Evolutionary conservation across 1,140 invertebrate genomes (phyloP).

Genomic region (Dreissena rostriformis): DNA sequence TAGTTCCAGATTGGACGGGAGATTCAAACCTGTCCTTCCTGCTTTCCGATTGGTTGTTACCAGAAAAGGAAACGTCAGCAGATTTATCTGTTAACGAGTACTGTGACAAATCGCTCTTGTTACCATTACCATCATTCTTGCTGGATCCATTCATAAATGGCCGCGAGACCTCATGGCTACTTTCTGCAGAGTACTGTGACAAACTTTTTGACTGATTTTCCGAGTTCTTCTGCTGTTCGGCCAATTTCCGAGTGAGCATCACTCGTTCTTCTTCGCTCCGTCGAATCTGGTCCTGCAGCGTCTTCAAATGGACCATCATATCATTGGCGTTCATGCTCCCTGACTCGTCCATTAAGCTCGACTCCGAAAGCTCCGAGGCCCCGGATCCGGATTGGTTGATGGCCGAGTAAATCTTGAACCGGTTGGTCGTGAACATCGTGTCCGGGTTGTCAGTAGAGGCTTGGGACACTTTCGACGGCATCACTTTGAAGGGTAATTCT

Average conservation of each 20-base stretch:
- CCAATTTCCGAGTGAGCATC: slow-evolving; percentile 33
- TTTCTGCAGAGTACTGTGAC: slow-evolving; percentile 32
- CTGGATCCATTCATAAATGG: slow-evolving; percentile 36
- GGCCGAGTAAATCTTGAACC: slow-evolving; percentile 44
- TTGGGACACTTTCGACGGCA: neutral
- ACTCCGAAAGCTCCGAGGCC: slow-evolving; percentile 14
- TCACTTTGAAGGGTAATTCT: slow-evolving; percentile 40
- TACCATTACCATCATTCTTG: slow-evolving; percentile 8
- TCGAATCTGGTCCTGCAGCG: slow-evolving; percentile 35
- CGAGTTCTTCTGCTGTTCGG: slow-evolving; percentile 27
- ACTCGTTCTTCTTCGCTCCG: slow-evolving; percentile 35
- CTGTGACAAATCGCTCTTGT: slow-evolving; percentile 52
- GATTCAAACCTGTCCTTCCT: slow-evolving; percentile 15
- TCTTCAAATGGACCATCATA: slow-evolving; percentile 48
- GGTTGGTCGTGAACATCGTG: slow-evolving; percentile 26
- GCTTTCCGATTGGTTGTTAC: slow-evolving; percentile 35
- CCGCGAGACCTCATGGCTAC: slow-evolving; percentile 34
- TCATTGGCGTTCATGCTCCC: slow-evolving; percentile 45
- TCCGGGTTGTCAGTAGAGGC: neutral
- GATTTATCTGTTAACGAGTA: slow-evolving; percentile 55
- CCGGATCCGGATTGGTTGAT: slow-evolving; percentile 28
- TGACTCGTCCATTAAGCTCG: slow-evolving; percentile 32
- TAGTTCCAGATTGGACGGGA: slow-evolving; percentile 48
- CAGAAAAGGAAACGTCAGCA: slow-evolving; percentile 38
- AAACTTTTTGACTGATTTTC: slow-evolving; percentile 16